phyloP scores from a whole-genome alignment of 2,888 invertebrate species.

The Mimas tiliae region DNA sequence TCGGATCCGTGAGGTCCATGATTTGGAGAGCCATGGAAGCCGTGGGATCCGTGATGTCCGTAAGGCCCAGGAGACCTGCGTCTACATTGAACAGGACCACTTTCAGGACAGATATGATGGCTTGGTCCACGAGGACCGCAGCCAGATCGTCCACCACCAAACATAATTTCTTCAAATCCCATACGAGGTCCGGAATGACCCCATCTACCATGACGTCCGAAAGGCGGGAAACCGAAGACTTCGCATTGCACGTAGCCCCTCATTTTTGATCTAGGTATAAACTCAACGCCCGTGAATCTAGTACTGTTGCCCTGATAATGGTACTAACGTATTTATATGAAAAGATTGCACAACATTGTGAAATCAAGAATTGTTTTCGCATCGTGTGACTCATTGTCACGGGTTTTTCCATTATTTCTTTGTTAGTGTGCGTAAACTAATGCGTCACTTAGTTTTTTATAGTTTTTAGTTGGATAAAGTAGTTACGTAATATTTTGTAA shows the following conservation, averaged over 20 bases:
- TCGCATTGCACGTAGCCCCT: constrained; percentile 19
- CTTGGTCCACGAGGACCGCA: too few species aligned
- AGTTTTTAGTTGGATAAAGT: too few species aligned
- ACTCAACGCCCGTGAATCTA: not conserved
- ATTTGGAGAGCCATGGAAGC: constrained; percentile 24
- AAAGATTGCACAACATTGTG: not conserved
- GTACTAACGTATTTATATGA: not conserved
- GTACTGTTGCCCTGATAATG: not conserved
- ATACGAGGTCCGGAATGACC: not conserved
- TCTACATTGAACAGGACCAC: not conserved
- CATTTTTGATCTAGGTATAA: not conserved
- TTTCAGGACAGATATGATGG: not conserved
- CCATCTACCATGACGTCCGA: constrained; percentile 2
- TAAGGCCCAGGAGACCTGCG: not conserved
- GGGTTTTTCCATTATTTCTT: not conserved
- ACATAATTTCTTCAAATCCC: not conserved
- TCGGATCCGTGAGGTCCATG: constrained; percentile 25
- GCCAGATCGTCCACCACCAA: not conserved
- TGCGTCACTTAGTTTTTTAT: not conserved
- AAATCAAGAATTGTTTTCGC: not conserved
- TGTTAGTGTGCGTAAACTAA: not conserved
- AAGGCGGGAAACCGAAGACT: not conserved
- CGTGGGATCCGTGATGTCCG: not conserved
- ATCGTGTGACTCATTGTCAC: not conserved
- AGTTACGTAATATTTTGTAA: too few species aligned